phyloP scores from a whole-genome alignment of 2,888 invertebrate genomes.

The Pseudococcus longispinus region DNA sequence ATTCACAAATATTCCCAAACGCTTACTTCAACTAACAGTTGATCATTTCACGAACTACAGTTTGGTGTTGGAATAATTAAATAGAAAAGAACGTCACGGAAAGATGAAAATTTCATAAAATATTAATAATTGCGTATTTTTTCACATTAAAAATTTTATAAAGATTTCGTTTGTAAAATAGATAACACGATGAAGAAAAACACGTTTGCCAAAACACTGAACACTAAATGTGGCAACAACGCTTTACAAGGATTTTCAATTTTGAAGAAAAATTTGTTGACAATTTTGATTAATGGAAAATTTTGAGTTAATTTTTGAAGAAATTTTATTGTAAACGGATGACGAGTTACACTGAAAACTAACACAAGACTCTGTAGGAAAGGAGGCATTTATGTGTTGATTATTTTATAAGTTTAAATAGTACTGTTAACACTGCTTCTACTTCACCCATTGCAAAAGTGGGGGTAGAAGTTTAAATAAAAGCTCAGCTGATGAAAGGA shows the following conservation, averaged over 20 bases:
- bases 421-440: too few species aligned
- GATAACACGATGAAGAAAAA: not conserved
- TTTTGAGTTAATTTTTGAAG: too few species aligned
- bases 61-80: not conserved
- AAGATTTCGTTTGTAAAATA: not conserved
- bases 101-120: not conserved
- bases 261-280: not conserved
- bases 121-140: not conserved
- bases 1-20: not conserved
- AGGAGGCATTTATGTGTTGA: too few species aligned
- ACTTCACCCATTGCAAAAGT: too few species aligned
- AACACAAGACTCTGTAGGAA: too few species aligned
- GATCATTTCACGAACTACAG: not conserved
- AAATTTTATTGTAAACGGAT: too few species aligned
- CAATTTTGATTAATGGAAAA: not conserved
- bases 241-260: not conserved
- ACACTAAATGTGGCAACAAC: not conserved
- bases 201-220: not conserved
- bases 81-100: not conserved
- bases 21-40: not conserved
- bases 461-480: too few species aligned
- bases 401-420: too few species aligned
- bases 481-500: too few species aligned
- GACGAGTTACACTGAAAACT: too few species aligned
- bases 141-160: not conserved